Conservation (phyloP, 2,113 vertebrate genomes). For the Zosterops borbonicus region DNA sequence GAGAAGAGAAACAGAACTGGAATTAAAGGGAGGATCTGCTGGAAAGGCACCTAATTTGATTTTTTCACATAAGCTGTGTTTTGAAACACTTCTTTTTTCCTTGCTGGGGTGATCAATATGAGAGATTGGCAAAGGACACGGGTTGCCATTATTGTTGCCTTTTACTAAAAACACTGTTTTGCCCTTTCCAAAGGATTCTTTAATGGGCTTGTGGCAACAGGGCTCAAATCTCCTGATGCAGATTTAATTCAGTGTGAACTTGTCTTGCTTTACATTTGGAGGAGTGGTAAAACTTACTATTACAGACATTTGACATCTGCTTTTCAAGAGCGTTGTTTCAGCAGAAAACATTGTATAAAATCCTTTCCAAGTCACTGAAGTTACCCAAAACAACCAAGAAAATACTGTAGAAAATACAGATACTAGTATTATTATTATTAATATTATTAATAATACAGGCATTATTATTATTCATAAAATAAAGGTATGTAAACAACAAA, state of each 20-base stretch:
- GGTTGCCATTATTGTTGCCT: not conserved
- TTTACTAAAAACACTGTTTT: rapidly evolving
- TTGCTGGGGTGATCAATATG: not conserved
- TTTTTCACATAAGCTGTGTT: not conserved
- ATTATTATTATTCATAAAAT: not conserved
- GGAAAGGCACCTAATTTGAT: not conserved
- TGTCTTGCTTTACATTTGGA: not conserved
- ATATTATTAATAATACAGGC: too few species aligned
- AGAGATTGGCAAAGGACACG: not conserved
- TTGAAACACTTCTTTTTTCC: not conserved
- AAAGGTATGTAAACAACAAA: not conserved
- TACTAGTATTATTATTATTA: too few species aligned
- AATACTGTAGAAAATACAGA: not conserved
- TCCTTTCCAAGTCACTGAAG: not conserved
- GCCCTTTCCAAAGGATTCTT: not conserved
- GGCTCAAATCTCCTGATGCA: not conserved
- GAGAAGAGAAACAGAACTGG: not conserved
- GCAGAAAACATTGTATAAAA: not conserved
- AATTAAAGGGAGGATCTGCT: not conserved
- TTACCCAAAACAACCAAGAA: not conserved
- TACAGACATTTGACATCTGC: not conserved
- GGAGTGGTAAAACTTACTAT: not conserved
- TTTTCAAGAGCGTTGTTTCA: not conserved
- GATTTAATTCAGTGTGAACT: not conserved
- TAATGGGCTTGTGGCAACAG: not conserved